Evolutionary conservation across 2,888 invertebrate genomes (phyloP), one percentile per base, ranked within the genome.

Genomic region (Cybosia mesomella): DNA sequence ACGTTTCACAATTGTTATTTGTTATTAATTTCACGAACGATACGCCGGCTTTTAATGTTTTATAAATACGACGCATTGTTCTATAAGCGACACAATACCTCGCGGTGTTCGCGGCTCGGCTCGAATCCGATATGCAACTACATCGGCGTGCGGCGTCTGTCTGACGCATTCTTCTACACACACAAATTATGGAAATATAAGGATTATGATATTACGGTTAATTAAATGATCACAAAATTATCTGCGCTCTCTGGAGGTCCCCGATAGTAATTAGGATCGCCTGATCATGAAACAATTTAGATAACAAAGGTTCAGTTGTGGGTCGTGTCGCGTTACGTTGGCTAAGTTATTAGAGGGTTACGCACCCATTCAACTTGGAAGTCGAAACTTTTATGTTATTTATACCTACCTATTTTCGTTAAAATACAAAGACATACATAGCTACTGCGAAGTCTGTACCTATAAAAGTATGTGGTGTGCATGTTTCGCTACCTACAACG

Each of bases 1-100:
- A 92, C 91, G 93, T 94, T 94, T 91, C 94, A 93, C 93, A 91
- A 93, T 94, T 94, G 94, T 94, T 94, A 94, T 95, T 95, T 94
- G 94, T 95, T 95, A 94, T 95, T 94, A 94, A 94, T 95, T 94
- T 95, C 94, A 92, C 91, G 93, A 94, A 91, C 94, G 94, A 94
- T 94, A 94, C 93, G 92, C 90, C 90, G 91, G 92, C 91, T 92
- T 91, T 92, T 92, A 94, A 93, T 95, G 95, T 95, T 95, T 95
- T 95, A 94, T 94, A 94, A 94, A 94, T 94, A 95, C 91, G 91
- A 90, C 85, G 93, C 93, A 95, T 95, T 95, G 95, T 95, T 95
- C 93, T 90, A 90, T 90, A 90, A 88, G 91, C 93, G 91, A 93
- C 92, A 94, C 94, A 94, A 94, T 94, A 91, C 92, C 89, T 85